Percentiles rank a stretch among this genome's conserved stretches.
phyloP scores from a whole-genome alignment of 2,888 invertebrate species.

The Leistus spinibarbis region DNA sequence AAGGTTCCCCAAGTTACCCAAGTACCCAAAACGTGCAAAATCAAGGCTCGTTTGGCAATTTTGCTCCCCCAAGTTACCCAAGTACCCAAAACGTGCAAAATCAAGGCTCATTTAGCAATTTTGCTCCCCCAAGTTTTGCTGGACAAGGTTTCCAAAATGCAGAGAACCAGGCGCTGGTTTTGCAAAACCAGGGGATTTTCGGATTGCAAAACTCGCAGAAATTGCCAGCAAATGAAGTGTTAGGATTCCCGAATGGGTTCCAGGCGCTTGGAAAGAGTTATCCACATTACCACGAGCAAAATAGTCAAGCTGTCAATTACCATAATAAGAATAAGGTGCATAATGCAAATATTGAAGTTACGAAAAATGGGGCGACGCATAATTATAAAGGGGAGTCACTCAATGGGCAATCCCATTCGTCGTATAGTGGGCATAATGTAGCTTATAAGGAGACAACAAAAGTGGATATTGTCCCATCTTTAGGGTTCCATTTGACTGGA shows the following conservation, averaged over 20 bases:
- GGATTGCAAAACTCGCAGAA: neutral
- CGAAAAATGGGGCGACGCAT: neutral
- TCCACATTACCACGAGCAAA: constrained; percentile 8
- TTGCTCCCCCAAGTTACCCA: neutral
- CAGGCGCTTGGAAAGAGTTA: neutral
- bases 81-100: neutral
- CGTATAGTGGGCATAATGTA: constrained; percentile 13
- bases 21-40: neutral
- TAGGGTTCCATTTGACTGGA: constrained; percentile 52
- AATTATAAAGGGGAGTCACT: constrained; percentile 20
- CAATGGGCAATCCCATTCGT: constrained; percentile 17
- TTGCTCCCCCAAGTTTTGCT: neutral
- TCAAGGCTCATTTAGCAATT: neutral
- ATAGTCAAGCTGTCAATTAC: neutral
- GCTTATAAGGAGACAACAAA: constrained; percentile 21
- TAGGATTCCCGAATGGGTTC: constrained; percentile 1
- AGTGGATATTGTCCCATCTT: constrained; percentile 54
- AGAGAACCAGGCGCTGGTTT: neutral
- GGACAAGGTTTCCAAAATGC: neutral
- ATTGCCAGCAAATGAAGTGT: neutral
- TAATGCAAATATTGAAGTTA: constrained; percentile 7
- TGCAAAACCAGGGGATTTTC: neutral
- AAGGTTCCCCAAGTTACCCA: neutral
- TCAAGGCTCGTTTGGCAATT: neutral
- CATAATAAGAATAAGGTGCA: neutral